A percentile compares a stretch with the other conserved stretches of the same genome.
phyloP scores from a whole-genome alignment of 2,113 vertebrate species.

The Empidonax traillii region DNA sequence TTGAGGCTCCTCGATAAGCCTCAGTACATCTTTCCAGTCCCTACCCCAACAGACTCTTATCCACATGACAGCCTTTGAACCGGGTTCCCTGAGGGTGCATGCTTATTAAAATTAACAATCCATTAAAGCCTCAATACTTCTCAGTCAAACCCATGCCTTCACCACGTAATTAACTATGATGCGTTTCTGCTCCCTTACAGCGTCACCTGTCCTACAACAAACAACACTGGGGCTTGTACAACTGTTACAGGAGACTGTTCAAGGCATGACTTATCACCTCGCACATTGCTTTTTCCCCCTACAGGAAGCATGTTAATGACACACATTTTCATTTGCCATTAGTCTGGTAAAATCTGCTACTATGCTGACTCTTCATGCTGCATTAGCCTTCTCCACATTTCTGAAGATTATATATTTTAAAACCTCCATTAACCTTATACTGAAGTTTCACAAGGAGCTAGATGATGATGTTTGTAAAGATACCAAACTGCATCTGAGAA shows the following conservation, averaged over 20 bases:
- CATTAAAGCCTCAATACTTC: not conserved
- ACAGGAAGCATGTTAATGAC: fast-evolving
- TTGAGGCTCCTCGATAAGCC: not conserved
- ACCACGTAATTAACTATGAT: not conserved
- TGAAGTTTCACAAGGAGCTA: not conserved
- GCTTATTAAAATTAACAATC: not conserved
- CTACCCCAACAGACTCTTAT: not conserved
- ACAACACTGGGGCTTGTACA: not conserved
- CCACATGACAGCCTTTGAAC: not conserved
- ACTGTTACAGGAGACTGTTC: not conserved
- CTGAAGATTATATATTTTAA: not conserved
- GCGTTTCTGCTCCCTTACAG: not conserved
- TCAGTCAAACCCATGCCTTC: not conserved
- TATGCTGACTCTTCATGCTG: not conserved
- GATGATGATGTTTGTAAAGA: not conserved
- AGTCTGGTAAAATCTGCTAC: not conserved
- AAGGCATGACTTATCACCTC: not conserved
- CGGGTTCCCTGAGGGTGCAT: not conserved
- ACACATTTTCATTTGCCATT: not conserved
- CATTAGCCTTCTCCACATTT: not conserved
- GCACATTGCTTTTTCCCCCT: not conserved
- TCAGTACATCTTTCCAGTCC: not conserved
- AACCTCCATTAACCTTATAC: not conserved
- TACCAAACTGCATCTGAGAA: not conserved
- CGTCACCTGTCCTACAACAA: not conserved